Base-by-base conservation (phyloP, 2,888 invertebrate species). In the Spisula subtruncata region DNA sequence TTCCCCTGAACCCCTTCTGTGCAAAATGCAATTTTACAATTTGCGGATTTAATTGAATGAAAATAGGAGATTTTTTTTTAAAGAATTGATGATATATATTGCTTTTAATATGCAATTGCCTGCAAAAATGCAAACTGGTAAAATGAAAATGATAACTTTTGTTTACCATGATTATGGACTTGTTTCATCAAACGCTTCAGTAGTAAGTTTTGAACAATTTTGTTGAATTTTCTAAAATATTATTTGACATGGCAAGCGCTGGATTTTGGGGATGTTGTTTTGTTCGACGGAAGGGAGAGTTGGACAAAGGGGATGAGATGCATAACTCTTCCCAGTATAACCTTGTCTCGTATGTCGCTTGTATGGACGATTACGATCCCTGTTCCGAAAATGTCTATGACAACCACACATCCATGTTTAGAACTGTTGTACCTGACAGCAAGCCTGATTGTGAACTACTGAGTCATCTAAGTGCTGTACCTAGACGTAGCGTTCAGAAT, bases 351-450 rank as follows among this genome's bases (percentile, higher is more conserved):
- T 41, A 85, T 8, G 29, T 85, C 46, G 60, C 86, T 41, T 82
- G 82, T 12, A 84, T 84, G 35, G 86, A 89, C 25, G 51, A 51
- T 18, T 80, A 51, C 66, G 83, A 90, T 56, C 82, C 71, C 6
- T 25, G 60, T 5, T 54, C 32, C 6, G 90, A 89, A 16, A 84
- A 86, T 35, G 41, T 89, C 35, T 90, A 89, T 83, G 90, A 88
- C 54, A 88, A 90, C 75, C 56, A 90, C 29, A 54, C 83, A 25
- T 81, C 82, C 41, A 83, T 86, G 29, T 91, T 86, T 54, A 66
- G 88, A 75, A 89, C 91, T 56, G 83, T 89, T 29, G 82, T 86
- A 12, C 86, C 84, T 81, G 91, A 91, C 29, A 54, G 25, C 29
- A 29, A 20, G 5, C 88, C 87, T 16, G 89, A 89, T 71, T 88